Base-by-base conservation (phyloP, 1,140 invertebrate genomes). In the Ips nitidus region DNA sequence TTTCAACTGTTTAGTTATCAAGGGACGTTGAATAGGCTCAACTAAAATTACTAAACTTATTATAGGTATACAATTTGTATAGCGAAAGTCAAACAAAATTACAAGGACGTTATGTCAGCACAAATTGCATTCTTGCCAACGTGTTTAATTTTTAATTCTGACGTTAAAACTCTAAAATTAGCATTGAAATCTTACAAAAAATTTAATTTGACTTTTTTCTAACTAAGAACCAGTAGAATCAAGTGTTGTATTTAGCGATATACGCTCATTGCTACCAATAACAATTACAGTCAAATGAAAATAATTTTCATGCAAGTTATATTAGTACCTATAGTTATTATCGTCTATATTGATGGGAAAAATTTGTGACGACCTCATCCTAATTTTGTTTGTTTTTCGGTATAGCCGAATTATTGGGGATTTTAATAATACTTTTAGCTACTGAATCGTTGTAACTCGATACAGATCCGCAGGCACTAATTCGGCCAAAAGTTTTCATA, bases 401-500 rank as follows among this genome's bases (percentile, higher is more conserved):
- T 22, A 22, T 22, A 22, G 22, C 22, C 22, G 22, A 55, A 55
- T 4, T n/a, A 5, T 5, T 5, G 36, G 41, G 38, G 7, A 56
- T 56, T 56, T 6, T 39, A 55, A 55, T 38, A 8, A 39, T 67
- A 75, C 75, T 80, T 82, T 80, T 80, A 1, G 77, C 76, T 55
- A 79, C 71, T 67, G 81, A 71, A 52, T 71, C 56, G 78, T 87
- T 86, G 70, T 89, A 89, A 2, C 81, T 81, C 2, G 86, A 87
- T 55, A 69, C 61, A 4, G 57, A 69, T 22, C 66, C 66, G 40
- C 66, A 69, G 6, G 39, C 45, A 38, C 42, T 60, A 73, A 89
- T 87, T 8, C 85, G 83, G 36, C 88, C 88, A 75, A 87, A 89
- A 1, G 88, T 82, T 4, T 84, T 88, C 89, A 90, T 90, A 47